These are phyloP conservation scores for Solea senegalensis DNA, from an alignment of 2,113 vertebrate genomes.

Conservation along the genomic window DNA sequence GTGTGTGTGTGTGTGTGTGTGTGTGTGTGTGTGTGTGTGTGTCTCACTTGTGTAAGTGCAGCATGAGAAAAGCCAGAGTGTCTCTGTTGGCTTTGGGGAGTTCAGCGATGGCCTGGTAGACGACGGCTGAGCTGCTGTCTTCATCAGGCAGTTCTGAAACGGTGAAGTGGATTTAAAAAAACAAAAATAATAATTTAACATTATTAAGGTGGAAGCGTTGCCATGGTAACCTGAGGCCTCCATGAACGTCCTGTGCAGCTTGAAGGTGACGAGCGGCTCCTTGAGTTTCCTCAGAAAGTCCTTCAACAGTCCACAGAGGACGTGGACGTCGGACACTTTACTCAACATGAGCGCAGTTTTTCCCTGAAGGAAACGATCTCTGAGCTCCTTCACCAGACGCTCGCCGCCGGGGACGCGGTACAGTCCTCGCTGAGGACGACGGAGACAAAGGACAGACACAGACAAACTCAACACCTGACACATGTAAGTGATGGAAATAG, in stretches of 20 bases:
- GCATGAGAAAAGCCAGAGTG: conserved; percentile 83
- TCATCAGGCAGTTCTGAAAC: conserved; percentile 80
- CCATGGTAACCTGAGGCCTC: conserved; percentile 73
- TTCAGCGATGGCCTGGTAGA: conserved; percentile 77
- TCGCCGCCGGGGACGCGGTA: conserved; percentile 85
- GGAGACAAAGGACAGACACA: background rate
- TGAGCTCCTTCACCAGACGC: conserved; percentile 83
- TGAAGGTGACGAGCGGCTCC: conserved; percentile 88
- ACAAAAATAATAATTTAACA: no score
- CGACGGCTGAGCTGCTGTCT: conserved; percentile 59
- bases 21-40: no score
- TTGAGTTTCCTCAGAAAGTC: conserved; percentile 87
- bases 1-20: no score
- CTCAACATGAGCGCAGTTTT: conserved; percentile 62
- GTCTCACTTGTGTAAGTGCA: conserved; percentile 68
- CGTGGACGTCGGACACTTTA: conserved; percentile 82
- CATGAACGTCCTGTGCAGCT: conserved; percentile 85
- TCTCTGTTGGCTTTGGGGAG: conserved; percentile 85
- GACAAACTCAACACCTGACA: background rate
- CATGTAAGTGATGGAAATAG: no score
- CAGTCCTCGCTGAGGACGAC: conserved; percentile 80
- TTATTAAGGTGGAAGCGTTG: background rate
- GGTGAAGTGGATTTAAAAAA: background rate
- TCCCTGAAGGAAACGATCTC: conserved; percentile 74
- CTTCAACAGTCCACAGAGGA: conserved; percentile 88